Base-by-base conservation (phyloP, 2,113 vertebrate genomes). In the Centropus bengalensis region DNA sequence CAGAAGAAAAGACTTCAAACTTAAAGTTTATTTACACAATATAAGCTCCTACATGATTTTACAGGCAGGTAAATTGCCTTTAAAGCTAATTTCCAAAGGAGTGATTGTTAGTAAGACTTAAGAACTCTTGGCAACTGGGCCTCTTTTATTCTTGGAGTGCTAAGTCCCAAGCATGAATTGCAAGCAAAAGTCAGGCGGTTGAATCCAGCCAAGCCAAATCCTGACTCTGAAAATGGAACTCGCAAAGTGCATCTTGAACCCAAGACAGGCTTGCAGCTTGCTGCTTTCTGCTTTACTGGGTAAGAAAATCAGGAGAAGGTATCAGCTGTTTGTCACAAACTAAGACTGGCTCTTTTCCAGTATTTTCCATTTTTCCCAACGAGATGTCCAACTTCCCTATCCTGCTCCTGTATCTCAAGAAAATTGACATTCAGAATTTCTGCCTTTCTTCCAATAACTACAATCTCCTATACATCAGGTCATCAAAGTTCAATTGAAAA, bases 211-310 rank as follows among this genome's bases (percentile, higher is more conserved):
- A 83, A 88, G 38, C 30, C 40, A 83, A 86, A 52, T 47, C 42
- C 58, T 56, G 47, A 51, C 36, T n/a, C 47, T 62, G 56, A 82
- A 71, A 60, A 70, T 56, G 26, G 38, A 91, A 45, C 30, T 86
- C 64, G 64, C 11, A 45, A 81, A 64, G 26, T 36, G n/a, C 75
- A 67, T 88, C 75, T 15, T 55, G 36, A 96, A 62, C 69, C 62
- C 12, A 7, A 81, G 19, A 73, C 36, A 83, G 26, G 27, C 44
- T 86, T 81, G 36, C 20, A 70, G 22, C 55, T 95, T 84, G 23
- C 80, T 70, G 19, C 63, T 54, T 91, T 86, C 88, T 92, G 76
- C 92, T 79, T 78, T 94, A 60, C 79, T 45, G 59, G 88, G 63
- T 38, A 69, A 95, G 47, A 86, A 82, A 71, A 84, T 52, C 92